Conservation (phyloP, 1,140 invertebrate species). For the Apolygus lucorum region DNA sequence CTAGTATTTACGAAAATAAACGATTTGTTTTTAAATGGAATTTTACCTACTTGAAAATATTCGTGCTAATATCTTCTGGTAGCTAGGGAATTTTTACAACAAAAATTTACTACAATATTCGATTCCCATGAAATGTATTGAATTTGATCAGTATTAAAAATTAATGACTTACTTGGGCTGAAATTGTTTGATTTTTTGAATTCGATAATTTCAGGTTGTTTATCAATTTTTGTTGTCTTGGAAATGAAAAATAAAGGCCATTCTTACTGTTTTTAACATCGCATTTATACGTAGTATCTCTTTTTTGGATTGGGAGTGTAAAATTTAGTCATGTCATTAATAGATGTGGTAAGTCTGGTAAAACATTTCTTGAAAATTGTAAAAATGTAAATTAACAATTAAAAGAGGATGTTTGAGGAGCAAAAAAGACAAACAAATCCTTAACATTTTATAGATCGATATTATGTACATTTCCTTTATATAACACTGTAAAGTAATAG, state of each 20-base stretch:
- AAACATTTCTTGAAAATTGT: background rate
- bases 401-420: background rate
- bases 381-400: constrained; percentile 5
- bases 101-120: background rate
- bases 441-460: background rate
- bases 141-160: constrained; percentile 4
- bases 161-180: constrained; percentile 13
- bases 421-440: background rate
- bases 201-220: background rate
- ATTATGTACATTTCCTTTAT: constrained; percentile 19
- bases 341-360: background rate
- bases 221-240: background rate
- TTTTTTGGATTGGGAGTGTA: background rate
- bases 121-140: background rate
- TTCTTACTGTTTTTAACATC: too few species aligned
- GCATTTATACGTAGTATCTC: background rate
- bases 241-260: too few species aligned
- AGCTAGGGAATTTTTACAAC: background rate
- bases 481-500: constrained; percentile 26
- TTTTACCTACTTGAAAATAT: background rate
- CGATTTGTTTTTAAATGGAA: background rate
- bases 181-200: background rate
- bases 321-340: background rate
- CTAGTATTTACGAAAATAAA: background rate
- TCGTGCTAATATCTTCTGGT: background rate